Evolutionary conservation across 2,113 vertebrate genomes (phyloP), one percentile per base, ranked within the genome.

Genomic region (Dasyurus viverrinus): DNA sequence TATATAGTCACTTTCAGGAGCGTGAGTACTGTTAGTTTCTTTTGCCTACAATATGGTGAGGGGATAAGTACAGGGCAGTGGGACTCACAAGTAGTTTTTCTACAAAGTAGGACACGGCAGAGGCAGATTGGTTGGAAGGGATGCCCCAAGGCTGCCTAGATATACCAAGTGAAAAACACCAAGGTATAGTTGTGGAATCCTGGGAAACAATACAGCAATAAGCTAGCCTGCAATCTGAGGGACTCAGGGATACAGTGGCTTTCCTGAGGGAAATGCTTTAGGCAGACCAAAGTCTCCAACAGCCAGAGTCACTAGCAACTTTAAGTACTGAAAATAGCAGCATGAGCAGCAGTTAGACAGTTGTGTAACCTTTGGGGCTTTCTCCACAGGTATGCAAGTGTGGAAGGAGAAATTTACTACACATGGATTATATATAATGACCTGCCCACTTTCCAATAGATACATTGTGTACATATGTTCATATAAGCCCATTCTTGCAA

Each of bases 231-330:
- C 54, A 92, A n/a, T 52, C 22, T 93, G 48, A 23, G 9, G 89
- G 84, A 96, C 47, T 26, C 90, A 2, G 54, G 57, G 25, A 90
- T 19, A 23, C 30, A 36, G 60, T 93, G 48, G 91, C 57, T 68
- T 95, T 92, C 54, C 55, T 57, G 92, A 95, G 90, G 68, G 96
- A 94, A 96, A n/a, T 9, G n/a, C 23, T 94, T 91, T 19, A 96
- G 84, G 57, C 42, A 95, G 60, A 95, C 54, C 3, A 92, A 92
- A 48, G 36, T 14, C 50, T 95, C 89, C 6, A 90, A 93, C 48
- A 92, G 54, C 27, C 36, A 90, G 16, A 36, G 50, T 89, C 53
- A 91, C 42, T 22, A 89, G n/a, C 36, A 96, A 95, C 11, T 9
- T 36, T 55, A 11, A n/a, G 36, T 92, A 52, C 92, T 92, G 53